Evolutionary conservation across 2,888 invertebrate species (phyloP), one percentile per base, ranked within the genome.

Genomic region (Augiades crinisus): DNA sequence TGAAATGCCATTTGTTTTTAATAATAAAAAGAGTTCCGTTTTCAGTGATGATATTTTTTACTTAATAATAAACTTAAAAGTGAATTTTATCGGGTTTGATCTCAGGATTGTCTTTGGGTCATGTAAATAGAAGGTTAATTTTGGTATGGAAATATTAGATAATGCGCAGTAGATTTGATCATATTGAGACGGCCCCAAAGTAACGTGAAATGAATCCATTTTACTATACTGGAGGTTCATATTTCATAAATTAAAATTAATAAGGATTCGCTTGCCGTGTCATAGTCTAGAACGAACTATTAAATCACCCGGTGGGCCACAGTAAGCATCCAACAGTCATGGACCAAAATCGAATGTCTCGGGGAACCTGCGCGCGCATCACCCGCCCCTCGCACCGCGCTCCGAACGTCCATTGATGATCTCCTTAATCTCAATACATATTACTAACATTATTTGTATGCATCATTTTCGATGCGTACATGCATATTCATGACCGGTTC

Each of bases 341-440:
- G 89, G 87, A 90, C 90, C 90, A 90, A 90, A 90, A 90, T 90
- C 90, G 90, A 90, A 90, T 88, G 86, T 82, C 80, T 83, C 78
- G 75, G 78, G 73, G 72, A 72, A 74, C 65, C 63, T 85, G 89
- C 88, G 90, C 90, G 85, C 87, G 83, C 85, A 82, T 43, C 72
- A 63, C 75, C 76, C 74, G 70, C 77, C 78, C 73, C 75, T 53
- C 62, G 46, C 68, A 65, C 71, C 84, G 73, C 86, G 69, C 78
- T 75, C 78, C 72, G 69, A 77, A 75, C 77, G 74, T 81, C 78
- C 88, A 89, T 89, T 89, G 87, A 89, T 88, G 83, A 87, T 86
- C 78, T 86, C 80, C 78, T 72, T 81, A 81, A 84, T 83, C 77
- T 80, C 76, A 70, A 78, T 78, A 81, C 68, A 72, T 74, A 74